These are phyloP conservation scores for Sitta carolinensis DNA, from an alignment of 2,797 vertebrate genomes.

Conservation along the genomic window DNA sequence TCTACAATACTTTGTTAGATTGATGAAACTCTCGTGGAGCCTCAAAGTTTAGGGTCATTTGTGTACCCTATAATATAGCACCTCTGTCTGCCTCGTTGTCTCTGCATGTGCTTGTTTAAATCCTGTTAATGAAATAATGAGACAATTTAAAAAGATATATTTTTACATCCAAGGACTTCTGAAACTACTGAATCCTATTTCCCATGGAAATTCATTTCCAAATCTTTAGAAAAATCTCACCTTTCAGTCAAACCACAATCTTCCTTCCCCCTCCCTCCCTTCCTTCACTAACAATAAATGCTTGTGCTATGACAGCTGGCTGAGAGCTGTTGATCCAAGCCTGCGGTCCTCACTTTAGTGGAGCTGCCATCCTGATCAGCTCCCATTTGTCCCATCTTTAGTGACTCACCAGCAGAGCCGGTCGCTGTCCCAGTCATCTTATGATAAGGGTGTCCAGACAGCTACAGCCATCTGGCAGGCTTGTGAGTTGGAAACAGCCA, in stretches of 20 bases:
- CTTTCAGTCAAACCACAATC: not conserved
- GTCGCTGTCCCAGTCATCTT: not conserved
- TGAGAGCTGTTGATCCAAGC: not conserved
- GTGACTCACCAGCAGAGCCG: not conserved
- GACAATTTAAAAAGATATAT: not conserved
- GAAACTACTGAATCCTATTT: not conserved
- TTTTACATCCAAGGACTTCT: not conserved
- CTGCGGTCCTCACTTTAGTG: not conserved
- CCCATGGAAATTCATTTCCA: not conserved
- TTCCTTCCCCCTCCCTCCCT: not conserved
- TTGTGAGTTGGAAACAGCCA: not conserved
- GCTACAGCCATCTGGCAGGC: not conserved
- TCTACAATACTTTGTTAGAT: not conserved
- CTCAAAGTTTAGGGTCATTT: not conserved
- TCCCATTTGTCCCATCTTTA: not conserved
- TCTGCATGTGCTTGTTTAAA: not conserved
- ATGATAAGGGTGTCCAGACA: not conserved
- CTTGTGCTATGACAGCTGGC: fast-evolving
- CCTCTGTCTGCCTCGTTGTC: not conserved
- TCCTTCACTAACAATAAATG: not conserved
- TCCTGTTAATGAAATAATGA: not conserved
- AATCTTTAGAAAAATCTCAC: not conserved
- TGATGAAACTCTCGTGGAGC: not conserved
- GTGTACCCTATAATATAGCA: not conserved
- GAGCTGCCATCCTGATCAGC: not conserved